Evolutionary conservation across 2,113 vertebrate species (phyloP).

Genomic region (Oreochromis tanganicae): DNA sequence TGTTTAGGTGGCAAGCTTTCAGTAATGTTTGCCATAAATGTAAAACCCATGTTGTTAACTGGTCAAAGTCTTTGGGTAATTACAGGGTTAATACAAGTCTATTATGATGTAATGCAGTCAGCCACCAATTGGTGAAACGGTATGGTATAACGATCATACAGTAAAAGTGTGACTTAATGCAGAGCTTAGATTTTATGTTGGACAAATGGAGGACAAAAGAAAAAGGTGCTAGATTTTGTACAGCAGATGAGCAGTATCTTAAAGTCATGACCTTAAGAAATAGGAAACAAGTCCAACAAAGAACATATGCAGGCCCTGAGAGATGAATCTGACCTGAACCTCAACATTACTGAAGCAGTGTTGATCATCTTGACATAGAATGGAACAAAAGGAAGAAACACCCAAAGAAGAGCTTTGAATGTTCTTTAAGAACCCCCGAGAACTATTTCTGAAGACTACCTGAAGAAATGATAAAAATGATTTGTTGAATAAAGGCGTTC

Average conservation of each 20-base stretch:
- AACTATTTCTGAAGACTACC: neutral
- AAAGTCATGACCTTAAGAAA: neutral
- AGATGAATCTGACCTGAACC: neutral
- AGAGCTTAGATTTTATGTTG: neutral
- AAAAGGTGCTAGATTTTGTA: neutral
- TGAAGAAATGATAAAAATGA: neutral
- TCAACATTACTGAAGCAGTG: neutral
- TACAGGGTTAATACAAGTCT: neutral
- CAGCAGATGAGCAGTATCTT: neutral
- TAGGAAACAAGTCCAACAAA: neutral
- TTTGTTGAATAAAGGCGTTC: neutral
- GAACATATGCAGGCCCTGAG: neutral
- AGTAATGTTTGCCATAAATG: neutral
- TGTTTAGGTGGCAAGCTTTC: neutral
- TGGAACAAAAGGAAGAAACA: neutral
- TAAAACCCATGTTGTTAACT: neutral
- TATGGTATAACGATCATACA: neutral
- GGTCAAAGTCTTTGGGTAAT: neutral
- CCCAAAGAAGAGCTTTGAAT: neutral
- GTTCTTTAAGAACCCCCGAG: neutral
- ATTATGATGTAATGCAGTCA: neutral
- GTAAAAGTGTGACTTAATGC: neutral
- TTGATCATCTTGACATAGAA: neutral
- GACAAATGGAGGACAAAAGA: neutral
- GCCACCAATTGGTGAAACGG: constrained; percentile 18